These are phyloP conservation scores for Littorina saxatilis DNA, from an alignment of 1,140 invertebrate species.

Conservation along the genomic window DNA sequence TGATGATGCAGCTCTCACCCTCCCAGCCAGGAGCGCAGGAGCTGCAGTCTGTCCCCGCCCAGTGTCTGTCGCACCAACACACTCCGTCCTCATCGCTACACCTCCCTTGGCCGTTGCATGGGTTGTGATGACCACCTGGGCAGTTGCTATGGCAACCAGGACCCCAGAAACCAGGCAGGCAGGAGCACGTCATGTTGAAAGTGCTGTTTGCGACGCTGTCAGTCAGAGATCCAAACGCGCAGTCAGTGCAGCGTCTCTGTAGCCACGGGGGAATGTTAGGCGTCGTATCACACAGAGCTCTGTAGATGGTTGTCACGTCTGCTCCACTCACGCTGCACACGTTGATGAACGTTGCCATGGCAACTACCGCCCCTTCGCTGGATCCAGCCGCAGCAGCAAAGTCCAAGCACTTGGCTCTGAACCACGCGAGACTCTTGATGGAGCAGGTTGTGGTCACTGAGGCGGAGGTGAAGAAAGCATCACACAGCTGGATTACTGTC, in stretches of 20 bases:
- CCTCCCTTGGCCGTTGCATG: constrained; percentile 50
- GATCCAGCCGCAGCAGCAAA: constrained; percentile 29
- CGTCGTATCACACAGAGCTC: constrained; percentile 36
- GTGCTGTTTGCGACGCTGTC: neutral
- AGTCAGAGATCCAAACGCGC: constrained; percentile 45
- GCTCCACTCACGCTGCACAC: constrained; percentile 38
- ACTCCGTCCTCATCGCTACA: constrained; percentile 48
- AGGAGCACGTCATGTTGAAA: constrained; percentile 40
- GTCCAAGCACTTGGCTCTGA: constrained; percentile 39
- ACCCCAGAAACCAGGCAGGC: constrained; percentile 54
- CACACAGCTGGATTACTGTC: constrained; percentile 39
- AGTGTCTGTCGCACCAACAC: constrained; percentile 54
- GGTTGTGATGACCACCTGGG: constrained; percentile 45
- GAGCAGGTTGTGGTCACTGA: constrained; percentile 39
- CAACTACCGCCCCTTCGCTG: constrained; percentile 27
- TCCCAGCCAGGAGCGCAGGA: constrained; percentile 48
- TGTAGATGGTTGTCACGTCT: constrained; percentile 12
- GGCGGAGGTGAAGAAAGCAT: constrained; percentile 40
- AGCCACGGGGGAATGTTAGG: constrained; percentile 47
- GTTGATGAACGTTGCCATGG: constrained; percentile 47
- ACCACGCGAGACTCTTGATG: constrained; percentile 30
- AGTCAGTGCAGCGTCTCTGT: constrained; percentile 43
- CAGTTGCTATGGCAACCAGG: constrained; percentile 45
- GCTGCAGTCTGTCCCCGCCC: constrained; percentile 49
- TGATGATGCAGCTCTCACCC: constrained; percentile 51